A percentile compares a stretch with the other conserved stretches of the same genome.
phyloP scores from a whole-genome alignment of 2,113 vertebrate genomes.

The Syrmaticus mikado region DNA sequence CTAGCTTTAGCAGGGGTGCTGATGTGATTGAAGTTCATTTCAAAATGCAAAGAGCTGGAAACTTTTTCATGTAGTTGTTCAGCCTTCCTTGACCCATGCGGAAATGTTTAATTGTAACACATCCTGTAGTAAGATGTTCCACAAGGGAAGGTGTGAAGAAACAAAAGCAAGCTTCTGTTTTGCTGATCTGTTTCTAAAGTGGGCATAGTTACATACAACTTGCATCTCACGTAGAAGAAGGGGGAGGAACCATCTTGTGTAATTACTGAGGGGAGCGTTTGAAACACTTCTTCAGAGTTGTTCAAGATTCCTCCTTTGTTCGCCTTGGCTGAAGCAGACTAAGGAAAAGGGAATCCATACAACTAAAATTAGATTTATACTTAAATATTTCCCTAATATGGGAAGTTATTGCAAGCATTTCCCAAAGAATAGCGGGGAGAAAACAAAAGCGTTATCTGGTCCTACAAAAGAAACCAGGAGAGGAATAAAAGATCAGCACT shows the following conservation, averaged over 20 bases:
- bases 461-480: not conserved
- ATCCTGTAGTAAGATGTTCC: not conserved
- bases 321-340: not conserved
- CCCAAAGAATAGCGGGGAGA: not conserved
- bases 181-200: not conserved
- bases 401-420: not conserved
- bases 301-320: not conserved
- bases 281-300: not conserved
- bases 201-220: not conserved
- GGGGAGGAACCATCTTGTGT: not conserved
- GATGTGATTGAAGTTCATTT: not conserved
- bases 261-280: not conserved
- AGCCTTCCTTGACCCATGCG: not conserved
- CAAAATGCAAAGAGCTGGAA: not conserved
- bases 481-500: not conserved
- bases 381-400: not conserved
- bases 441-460: not conserved
- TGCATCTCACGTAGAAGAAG: not conserved
- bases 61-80: not conserved
- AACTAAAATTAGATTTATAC: not conserved
- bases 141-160: not conserved
- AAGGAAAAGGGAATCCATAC: not conserved
- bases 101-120: not conserved
- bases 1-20: not conserved
- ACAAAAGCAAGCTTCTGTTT: not conserved